Evolutionary conservation across 2,888 invertebrate species (phyloP), one percentile per base, ranked within the genome.

Genomic region (Drosophila pseudotakahashii): DNA sequence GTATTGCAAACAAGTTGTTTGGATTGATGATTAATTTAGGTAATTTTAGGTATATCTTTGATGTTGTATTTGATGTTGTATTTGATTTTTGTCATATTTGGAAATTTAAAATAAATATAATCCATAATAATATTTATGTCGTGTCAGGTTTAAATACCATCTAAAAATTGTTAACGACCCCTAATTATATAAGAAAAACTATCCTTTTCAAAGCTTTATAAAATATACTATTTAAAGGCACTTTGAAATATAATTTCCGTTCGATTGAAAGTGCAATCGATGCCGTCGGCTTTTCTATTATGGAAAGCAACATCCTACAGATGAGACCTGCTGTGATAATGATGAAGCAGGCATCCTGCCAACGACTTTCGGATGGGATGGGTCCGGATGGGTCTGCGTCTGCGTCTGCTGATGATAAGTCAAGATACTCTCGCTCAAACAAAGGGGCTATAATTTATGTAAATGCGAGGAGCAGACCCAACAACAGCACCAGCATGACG

Each of bases 381-480:
- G 63, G 42, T 36, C 36, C 36, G 63, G 50, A 70, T 71, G 70
- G 50, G 54, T 44, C n/a, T n/a, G n/a, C n/a, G n/a, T n/a, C 42
- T 6, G 16, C 37, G 13, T 7, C 53, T 57, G 37, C 51, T 55
- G 72, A 67, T 75, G 75, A 58, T 73, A 62, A 54, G 62, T 42
- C 45, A 37, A 73, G 71, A 75, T 63, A 59, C 72, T 69, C 74
- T 39, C 37, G 45, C 26, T 14, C 16, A 11, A 45, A 66, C 81
- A 88, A 78, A 73, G 75, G 78, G 78, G 75, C 74, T 78, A 87
- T 90, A 90, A 90, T 91, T 90, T 90, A 91, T 91, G 90, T 86
- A 89, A 90, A 89, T 90, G 71, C 70, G 57, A 69, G 51, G 50
- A 48, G 48, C 42, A 50, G 61, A 51, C 37, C 64, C 53, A 41